Base-by-base conservation (phyloP, 2,888 invertebrate species). In the Vannuccia rotundouncinata region DNA sequence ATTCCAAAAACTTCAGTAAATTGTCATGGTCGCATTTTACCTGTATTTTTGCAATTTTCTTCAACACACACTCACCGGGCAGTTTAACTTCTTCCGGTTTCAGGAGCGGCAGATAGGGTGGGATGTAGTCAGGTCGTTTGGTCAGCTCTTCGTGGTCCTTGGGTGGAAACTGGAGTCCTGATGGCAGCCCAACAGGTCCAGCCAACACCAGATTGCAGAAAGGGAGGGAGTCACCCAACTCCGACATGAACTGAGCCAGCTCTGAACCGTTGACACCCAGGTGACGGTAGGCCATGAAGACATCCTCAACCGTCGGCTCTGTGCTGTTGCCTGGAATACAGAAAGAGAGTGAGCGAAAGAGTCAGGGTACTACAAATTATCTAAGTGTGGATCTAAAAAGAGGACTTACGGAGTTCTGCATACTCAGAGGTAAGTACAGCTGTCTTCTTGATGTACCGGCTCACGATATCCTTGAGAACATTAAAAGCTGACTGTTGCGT, bases 191-290 rank as follows among this genome's bases (percentile, higher is more conserved):
- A 17, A 66, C 66, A 13, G 66, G 66, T 5, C 66, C 66, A 2
- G 66, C 66, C 22, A 66, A 22, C 13, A 66, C 66, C 66, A 66
- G 2, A 22, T 66, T 66, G 22, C 10, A 5, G 22, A 66, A 66
- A 27, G 66, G 66, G 25, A 66, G 66, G 25, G 66, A 66, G 66
- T 66, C 66, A 2, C 66, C 66, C 2, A 66, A 27, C 66, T 66
- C 66, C 10, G 66, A 66, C 66, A 66, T 66, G 66, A 66, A 66
- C 66, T 66, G 66, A 2, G 66, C 66, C 66, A 66, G 22, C 22
- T 66, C 66, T 22, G 66, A 66, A 27, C 66, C 66, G 25, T 66
- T 66, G 5, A 66, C 66, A 22, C 66, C 66, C 22, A 66, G 10
- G 66, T 66, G 22, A 13, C 66, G 66, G 25, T 66, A 66, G 66